A percentile compares a stretch with the other conserved stretches of the same genome.
Conservation (phyloP, 2,797 vertebrate genomes). For the Leptoclinus maculatus region DNA sequence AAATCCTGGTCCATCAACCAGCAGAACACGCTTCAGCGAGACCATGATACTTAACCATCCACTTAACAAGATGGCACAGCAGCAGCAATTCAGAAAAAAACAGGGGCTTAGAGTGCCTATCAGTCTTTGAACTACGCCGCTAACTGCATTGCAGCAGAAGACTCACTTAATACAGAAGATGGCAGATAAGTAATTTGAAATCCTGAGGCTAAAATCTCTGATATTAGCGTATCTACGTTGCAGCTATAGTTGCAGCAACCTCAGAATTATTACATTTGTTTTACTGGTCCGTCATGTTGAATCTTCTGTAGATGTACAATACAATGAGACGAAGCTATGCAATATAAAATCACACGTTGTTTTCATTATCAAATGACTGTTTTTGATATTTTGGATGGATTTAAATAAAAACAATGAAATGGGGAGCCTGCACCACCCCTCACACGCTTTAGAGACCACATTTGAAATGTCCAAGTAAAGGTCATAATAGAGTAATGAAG, state of each 20-base stretch:
- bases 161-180: slow-evolving; percentile 65
- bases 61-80: slow-evolving; percentile 72
- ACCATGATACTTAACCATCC: slow-evolving; percentile 67
- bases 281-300: neutral
- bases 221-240: neutral
- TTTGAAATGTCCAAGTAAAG: slow-evolving; percentile 47
- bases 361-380: neutral
- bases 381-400: slow-evolving; percentile 4
- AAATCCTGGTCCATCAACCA: slow-evolving; percentile 61
- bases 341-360: neutral
- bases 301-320: neutral
- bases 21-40: slow-evolving; percentile 51
- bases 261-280: slow-evolving; percentile 3
- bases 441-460: slow-evolving; percentile 4
- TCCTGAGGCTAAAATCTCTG: slow-evolving; percentile 36
- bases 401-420: slow-evolving; percentile 18
- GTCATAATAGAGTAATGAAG: slow-evolving; percentile 58
- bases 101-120: slow-evolving; percentile 50
- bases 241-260: neutral
- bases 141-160: slow-evolving; percentile 65
- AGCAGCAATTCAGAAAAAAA: slow-evolving; percentile 57
- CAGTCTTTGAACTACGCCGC: slow-evolving; percentile 65
- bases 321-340: neutral
- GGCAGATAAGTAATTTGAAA: slow-evolving; percentile 56
- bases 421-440: neutral